phyloP scores from a whole-genome alignment of 2,888 invertebrate species.

The Branchellion lobata region DNA sequence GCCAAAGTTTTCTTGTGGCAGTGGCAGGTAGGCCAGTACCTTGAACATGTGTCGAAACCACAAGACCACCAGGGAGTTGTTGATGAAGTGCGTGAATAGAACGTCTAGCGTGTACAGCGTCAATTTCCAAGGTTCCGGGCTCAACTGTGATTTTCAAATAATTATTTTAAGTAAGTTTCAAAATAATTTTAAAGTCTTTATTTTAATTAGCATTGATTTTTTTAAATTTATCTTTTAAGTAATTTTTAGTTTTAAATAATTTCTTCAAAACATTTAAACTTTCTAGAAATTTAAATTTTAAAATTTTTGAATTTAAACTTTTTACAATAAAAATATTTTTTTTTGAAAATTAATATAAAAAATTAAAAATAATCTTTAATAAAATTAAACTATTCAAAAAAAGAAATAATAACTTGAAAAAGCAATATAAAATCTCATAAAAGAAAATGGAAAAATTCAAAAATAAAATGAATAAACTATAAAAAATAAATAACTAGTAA shows the following conservation, averaged over 20 bases:
- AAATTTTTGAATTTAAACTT: too few species aligned
- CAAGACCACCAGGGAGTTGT: not conserved
- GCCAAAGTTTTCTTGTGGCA: not conserved
- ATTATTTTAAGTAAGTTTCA: not conserved
- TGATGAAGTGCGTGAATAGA: constrained; percentile 7
- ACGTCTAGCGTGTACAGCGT: not conserved
- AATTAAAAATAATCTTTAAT: too few species aligned
- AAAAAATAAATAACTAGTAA: not conserved
- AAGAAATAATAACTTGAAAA: too few species aligned
- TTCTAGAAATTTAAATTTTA: not conserved
- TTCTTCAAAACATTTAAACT: not conserved
- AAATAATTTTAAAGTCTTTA: not conserved
- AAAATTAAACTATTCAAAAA: too few species aligned
- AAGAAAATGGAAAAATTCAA: too few species aligned
- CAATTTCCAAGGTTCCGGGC: not conserved
- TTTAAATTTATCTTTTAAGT: too few species aligned
- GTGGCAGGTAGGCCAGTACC: not conserved
- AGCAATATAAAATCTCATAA: too few species aligned
- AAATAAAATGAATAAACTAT: not conserved
- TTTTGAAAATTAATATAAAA: too few species aligned
- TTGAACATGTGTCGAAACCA: constrained; percentile 11
- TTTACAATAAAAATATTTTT: too few species aligned
- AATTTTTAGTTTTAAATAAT: too few species aligned
- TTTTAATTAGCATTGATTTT: too few species aligned
- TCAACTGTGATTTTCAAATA: not conserved